These are phyloP conservation scores for Diplosoma virens DNA, from an alignment of 23 tunicate genomes.

Conservation along the genomic window DNA sequence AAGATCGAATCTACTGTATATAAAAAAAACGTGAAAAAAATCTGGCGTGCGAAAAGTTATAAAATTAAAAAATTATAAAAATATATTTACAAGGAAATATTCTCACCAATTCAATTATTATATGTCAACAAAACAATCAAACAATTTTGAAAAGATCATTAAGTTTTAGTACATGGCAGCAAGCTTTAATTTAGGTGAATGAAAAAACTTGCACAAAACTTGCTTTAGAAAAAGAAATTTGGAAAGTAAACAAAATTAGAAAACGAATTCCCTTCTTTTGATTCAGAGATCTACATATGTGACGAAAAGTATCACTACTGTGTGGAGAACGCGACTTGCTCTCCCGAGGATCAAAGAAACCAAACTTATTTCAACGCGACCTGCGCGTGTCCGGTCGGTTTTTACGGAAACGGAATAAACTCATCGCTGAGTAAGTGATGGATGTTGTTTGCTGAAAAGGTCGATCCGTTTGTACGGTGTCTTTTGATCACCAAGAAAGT, in stretches of 20 bases:
- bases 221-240: no score
- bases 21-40: no score
- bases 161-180: no score
- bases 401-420: constrained; percentile 38
- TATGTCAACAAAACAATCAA: no score
- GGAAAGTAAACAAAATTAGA: no score
- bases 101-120: no score
- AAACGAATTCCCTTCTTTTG: neutral
- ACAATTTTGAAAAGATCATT: no score
- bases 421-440: neutral
- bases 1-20: no score
- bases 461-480: neutral
- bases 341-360: neutral
- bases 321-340: neutral
- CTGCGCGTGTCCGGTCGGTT: constrained; percentile 34
- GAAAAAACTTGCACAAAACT: neutral
- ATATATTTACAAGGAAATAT: no score
- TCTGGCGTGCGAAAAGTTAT: no score
- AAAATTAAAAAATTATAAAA: no score
- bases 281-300: neutral
- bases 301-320: neutral
- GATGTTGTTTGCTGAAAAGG: neutral
- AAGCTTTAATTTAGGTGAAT: no score
- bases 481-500: neutral
- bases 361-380: constrained; percentile 9